These are phyloP conservation scores for Pheosia tremula DNA, from an alignment of 2,888 invertebrate species.

Conservation along the genomic window DNA sequence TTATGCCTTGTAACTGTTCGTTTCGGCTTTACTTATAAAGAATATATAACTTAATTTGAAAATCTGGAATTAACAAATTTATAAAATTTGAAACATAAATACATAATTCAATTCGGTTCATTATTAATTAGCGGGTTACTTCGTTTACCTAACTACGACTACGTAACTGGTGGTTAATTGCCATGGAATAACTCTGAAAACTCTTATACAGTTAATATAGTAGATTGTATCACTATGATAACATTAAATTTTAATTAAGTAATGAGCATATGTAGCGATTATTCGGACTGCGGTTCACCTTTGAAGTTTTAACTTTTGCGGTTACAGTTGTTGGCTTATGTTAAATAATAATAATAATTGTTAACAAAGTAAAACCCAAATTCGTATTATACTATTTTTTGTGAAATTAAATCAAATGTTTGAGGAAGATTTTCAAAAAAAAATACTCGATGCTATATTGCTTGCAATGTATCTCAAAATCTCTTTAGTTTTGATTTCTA, in stretches of 20 bases:
- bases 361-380: too few relatives aligned
- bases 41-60: constrained; percentile 12
- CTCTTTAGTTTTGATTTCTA: too few relatives aligned
- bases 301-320: constrained; percentile 22
- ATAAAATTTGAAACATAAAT: constrained; percentile 26
- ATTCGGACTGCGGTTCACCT: constrained; percentile 17
- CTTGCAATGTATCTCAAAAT: too few relatives aligned
- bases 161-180: constrained; percentile 37
- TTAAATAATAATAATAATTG: too few relatives aligned
- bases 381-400: too few relatives aligned
- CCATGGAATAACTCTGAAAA: constrained; percentile 44
- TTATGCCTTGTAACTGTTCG: background rate
- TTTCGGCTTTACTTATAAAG: background rate
- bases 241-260: constrained; percentile 41
- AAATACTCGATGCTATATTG: too few relatives aligned
- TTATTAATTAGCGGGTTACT: constrained; percentile 21
- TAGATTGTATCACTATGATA: constrained; percentile 33
- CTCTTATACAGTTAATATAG: constrained; percentile 34
- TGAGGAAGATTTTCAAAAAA: too few relatives aligned
- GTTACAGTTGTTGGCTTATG: constrained; percentile 9
- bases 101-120: constrained; percentile 33
- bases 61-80: constrained; percentile 18
- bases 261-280: constrained; percentile 26
- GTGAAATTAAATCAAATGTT: too few relatives aligned
- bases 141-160: constrained; percentile 3